Evolutionary conservation across 2,113 vertebrate genomes (phyloP), one percentile per base, ranked within the genome.

Genomic region (Lipotes vexillifer): DNA sequence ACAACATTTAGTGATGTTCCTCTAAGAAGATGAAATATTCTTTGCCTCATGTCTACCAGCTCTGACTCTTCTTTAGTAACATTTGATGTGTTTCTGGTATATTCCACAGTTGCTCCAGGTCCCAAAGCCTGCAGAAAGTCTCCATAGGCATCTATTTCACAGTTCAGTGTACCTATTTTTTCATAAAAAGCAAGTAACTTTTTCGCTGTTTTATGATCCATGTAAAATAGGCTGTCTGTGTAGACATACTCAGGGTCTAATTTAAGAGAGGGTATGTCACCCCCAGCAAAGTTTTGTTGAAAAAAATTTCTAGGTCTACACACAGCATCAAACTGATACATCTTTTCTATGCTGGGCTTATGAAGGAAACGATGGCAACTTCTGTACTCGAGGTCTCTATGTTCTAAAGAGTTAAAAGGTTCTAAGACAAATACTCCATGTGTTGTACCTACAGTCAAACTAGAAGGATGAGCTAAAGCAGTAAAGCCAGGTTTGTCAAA

Each of bases 51-150:
- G 68, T 98, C 95, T 15, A 99, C 97, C 71, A 99, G 92, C 33
- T 88, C 97, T 0, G 96, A 89, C 33, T 98, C 99, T 97, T 99
- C 98, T 97, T 97, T 98, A 4, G 97, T 98, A 69, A 99, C 95
- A 29, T 99, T 99, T 3, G 98, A 98, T 0, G 97, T 98, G 87
- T 98, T 98, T 90, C 36, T 97, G 41, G 98, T 99, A 93, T 99
- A 99, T 3, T 99, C 99, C 4, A 97, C 33, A 1, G 99, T 99
- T 74, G 99, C 99, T 33, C 98, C 95, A 3, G 99, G 97, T 8
- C 99, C 99, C 94, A 99, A 97, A 2, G 99, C 99, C 97, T 99
- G 99, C 0, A 99, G 99, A 66, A 99, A 99, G 97, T 99, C 99
- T 27, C 99, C 99, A 33, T 99, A 99, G 0, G 99, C 99, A 72